These are phyloP conservation scores for Caloenas nicobarica DNA, from an alignment of 2,113 vertebrate species.

Conservation along the genomic window DNA sequence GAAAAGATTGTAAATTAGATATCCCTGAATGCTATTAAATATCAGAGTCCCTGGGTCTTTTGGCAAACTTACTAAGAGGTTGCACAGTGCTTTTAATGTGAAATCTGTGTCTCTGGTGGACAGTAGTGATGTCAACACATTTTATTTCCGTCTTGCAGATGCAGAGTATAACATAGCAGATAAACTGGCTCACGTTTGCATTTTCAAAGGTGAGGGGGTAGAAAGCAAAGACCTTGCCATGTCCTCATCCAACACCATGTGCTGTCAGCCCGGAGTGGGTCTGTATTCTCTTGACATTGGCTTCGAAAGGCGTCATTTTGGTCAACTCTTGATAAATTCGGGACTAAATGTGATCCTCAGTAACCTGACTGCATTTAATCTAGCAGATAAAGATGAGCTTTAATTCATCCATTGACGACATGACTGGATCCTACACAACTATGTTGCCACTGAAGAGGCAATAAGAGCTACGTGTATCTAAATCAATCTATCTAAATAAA, in stretches of 20 bases:
- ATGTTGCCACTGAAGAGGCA: fast-evolving
- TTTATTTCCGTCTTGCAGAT: not conserved
- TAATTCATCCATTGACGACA: not conserved
- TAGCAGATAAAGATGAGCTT: not conserved
- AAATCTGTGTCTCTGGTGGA: not conserved
- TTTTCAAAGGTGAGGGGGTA: not conserved
- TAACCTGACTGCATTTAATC: not conserved
- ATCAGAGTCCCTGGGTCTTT: not conserved
- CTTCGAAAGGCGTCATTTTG: not conserved
- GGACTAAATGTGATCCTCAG: not conserved
- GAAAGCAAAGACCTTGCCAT: not conserved
- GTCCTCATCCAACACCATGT: not conserved
- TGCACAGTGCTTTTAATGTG: not conserved
- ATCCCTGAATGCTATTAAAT: constrained; percentile 5
- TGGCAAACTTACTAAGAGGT: not conserved
- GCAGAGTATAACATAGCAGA: not conserved
- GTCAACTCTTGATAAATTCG: not conserved
- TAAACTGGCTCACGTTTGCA: not conserved
- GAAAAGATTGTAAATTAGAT: not conserved
- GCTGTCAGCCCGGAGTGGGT: not conserved
- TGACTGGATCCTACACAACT: not conserved
- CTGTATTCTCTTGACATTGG: not conserved
- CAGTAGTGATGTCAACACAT: not conserved
- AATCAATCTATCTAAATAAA: not conserved
- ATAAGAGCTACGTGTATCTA: not conserved